Conservation (phyloP, 2,888 invertebrate species). For the Amphiduros pacificus region DNA sequence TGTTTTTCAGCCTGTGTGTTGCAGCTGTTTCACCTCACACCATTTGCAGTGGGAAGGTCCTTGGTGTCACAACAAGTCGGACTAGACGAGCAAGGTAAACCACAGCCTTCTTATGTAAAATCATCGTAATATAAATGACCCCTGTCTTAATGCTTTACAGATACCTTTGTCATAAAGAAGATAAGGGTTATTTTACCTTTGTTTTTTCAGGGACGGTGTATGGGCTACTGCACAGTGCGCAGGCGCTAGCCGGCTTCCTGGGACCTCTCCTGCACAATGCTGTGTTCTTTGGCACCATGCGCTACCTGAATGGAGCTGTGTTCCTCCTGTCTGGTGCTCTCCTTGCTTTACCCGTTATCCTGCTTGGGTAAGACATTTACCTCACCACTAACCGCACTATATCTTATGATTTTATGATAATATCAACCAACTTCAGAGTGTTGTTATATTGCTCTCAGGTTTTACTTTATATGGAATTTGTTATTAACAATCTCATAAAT, state of each 20-base stretch:
- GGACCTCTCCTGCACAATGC: constrained; percentile 54
- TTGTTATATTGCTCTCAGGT: too few relatives aligned
- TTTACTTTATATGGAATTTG: too few relatives aligned
- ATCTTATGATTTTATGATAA: too few relatives aligned
- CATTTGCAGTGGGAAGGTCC: constrained; percentile 54
- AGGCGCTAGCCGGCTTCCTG: constrained; percentile 53
- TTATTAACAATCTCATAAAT: too few relatives aligned
- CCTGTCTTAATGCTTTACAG: not conserved
- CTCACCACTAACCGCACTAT: too few relatives aligned
- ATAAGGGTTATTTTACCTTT: not conserved
- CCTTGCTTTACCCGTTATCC: constrained; percentile 44
- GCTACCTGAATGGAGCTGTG: constrained; percentile 47
- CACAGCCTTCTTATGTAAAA: not conserved
- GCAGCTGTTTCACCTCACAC: constrained; percentile 52
- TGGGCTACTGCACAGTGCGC: constrained; percentile 56
- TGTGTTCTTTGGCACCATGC: constrained; percentile 48
- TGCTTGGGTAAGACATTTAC: constrained; percentile 54
- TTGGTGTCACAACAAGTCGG: constrained; percentile 50
- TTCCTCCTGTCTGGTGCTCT: constrained; percentile 53
- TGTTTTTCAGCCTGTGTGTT: constrained; percentile 46
- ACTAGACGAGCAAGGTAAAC: constrained; percentile 52
- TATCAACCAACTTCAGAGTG: too few relatives aligned
- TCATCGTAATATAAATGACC: not conserved
- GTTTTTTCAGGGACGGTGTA: constrained; percentile 51
- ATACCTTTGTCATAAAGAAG: too few relatives aligned